Evolutionary conservation across 2,113 vertebrate species (phyloP).

Genomic region (Protobothrops mucrosquamatus): DNA sequence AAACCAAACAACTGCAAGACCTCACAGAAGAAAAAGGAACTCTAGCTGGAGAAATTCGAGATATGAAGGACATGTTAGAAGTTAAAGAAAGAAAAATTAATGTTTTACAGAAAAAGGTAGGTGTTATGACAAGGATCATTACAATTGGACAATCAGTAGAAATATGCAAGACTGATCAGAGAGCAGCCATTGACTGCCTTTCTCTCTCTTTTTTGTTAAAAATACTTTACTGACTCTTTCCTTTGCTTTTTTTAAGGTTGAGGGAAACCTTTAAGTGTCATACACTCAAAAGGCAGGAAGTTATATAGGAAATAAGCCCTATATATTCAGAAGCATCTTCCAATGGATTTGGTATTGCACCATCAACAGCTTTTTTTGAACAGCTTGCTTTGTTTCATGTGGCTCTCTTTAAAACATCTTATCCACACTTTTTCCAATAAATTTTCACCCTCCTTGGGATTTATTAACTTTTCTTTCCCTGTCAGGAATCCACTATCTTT

Average conservation of each 20-base stretch:
- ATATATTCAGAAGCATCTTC: background rate
- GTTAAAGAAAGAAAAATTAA: conserved; percentile 99
- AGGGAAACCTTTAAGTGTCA: background rate
- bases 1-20: conserved; percentile 98
- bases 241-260: background rate
- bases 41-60: conserved; percentile 92
- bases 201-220: background rate
- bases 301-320: background rate
- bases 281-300: background rate
- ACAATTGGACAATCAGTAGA: background rate
- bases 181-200: background rate
- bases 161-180: background rate
- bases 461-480: background rate
- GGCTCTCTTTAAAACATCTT: background rate
- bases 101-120: conserved; percentile 97
- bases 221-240: background rate
- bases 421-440: background rate
- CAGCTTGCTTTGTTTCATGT: background rate
- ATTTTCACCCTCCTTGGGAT: background rate
- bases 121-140: background rate
- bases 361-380: background rate
- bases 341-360: background rate
- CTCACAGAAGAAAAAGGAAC: conserved; percentile 98
- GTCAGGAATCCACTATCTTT: background rate
- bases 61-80: conserved; percentile 99